Evolutionary conservation across 1,140 invertebrate genomes (phyloP).

Genomic region (Oscheius sp.): DNA sequence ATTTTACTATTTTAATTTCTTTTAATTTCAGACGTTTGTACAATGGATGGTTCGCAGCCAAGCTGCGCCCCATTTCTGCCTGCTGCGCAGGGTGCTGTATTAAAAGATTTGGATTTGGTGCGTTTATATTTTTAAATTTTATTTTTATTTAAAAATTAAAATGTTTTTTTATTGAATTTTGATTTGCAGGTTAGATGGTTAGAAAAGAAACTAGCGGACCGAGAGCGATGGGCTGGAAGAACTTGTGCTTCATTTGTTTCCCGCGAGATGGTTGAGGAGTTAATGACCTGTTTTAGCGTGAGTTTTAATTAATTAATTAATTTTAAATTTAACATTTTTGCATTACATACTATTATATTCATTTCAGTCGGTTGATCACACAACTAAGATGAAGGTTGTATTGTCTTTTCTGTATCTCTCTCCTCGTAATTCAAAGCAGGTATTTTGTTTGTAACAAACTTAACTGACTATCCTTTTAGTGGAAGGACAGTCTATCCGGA

Average conservation of each 20-base stretch:
- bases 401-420: not conserved
- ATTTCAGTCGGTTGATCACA: not conserved
- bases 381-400: slow-evolving; percentile 1
- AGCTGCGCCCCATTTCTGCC: not conserved
- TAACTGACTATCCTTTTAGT: slow-evolving; percentile 8
- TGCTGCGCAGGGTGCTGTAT: not conserved
- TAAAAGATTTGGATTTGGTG: not conserved
- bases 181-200: slow-evolving; percentile 6
- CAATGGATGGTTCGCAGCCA: not conserved
- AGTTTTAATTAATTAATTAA: not conserved
- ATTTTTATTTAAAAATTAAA: no score
- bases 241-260: not conserved
- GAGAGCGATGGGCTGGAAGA: slow-evolving; percentile 7
- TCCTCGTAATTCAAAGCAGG: not conserved
- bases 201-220: not conserved
- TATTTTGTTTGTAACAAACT: not conserved
- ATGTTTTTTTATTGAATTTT: not conserved
- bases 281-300: slow-evolving; percentile 9
- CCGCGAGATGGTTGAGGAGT: slow-evolving; percentile 12
- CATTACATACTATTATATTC: no score
- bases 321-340: slow-evolving; percentile 8
- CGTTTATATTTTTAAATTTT: not conserved
- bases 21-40: not conserved
- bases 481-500: not conserved
- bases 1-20: not conserved